phyloP scores from a whole-genome alignment of 1,140 invertebrate species.

The Sinella curviseta region DNA sequence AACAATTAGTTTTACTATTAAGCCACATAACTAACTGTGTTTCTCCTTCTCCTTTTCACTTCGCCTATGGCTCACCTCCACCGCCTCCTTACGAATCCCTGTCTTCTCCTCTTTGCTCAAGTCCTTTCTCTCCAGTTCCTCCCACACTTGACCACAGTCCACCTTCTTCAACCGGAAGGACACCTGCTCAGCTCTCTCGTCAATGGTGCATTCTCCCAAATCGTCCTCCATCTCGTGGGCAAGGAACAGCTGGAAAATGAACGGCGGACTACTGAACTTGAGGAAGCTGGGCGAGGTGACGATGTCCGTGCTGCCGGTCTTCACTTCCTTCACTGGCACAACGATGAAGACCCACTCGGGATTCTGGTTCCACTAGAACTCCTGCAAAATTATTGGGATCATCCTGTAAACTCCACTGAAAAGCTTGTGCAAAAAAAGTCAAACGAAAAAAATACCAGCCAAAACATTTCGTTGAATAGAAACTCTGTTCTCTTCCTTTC shows the following conservation, averaged over 20 bases:
- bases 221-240: neutral
- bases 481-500: too few species aligned
- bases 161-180: neutral
- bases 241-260: neutral
- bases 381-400: neutral
- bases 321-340: neutral
- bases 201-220: neutral
- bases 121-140: neutral
- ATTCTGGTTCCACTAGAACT: neutral
- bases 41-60: neutral
- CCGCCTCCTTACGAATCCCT: neutral
- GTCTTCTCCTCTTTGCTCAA: slow-evolving; percentile 1
- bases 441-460: too few species aligned
- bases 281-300: neutral
- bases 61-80: neutral
- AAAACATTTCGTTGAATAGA: too few species aligned
- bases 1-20: too few species aligned
- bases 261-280: neutral
- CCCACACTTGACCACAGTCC: neutral
- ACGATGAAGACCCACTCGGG: neutral
- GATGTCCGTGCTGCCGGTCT: neutral
- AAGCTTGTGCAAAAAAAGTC: too few species aligned
- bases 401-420: too few species aligned
- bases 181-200: neutral
- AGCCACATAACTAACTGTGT: too few species aligned